A percentile compares a stretch with the other conserved stretches of the same genome.
Conservation (phyloP, 2,888 invertebrate species). For the Therioaphis trifolii region DNA sequence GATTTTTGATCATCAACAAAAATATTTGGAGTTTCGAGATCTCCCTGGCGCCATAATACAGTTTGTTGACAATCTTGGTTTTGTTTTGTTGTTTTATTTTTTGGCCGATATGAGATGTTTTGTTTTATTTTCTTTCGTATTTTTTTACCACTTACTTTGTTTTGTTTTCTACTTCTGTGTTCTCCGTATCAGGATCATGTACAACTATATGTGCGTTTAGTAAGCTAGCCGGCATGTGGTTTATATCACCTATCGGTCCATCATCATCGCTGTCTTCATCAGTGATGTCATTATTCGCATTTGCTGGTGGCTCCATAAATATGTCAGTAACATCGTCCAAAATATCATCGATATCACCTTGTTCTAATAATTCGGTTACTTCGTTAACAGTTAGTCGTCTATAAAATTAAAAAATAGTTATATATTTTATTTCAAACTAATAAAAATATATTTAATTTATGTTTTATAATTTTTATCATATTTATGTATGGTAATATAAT, state of each 20-base stretch:
- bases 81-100: slow-evolving; percentile 1
- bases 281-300: not conserved
- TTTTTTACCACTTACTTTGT: slow-evolving; percentile 11
- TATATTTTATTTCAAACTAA: not conserved
- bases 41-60: slow-evolving; percentile 28
- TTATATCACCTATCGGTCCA: not conserved
- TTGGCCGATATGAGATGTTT: not conserved
- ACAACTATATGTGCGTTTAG: slow-evolving; percentile 8
- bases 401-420: slow-evolving; percentile 1
- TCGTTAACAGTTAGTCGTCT: slow-evolving; percentile 16
- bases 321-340: not conserved
- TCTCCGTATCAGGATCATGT: not conserved
- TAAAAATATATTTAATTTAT: slow-evolving; percentile 3
- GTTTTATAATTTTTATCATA: not conserved
- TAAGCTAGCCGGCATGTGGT: no score
- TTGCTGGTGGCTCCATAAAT: slow-evolving; percentile 21
- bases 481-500: not conserved
- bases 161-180: not conserved
- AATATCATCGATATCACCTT: slow-evolving; percentile 22
- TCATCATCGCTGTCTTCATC: slow-evolving; percentile 20
- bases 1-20: slow-evolving; percentile 22
- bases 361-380: not conserved
- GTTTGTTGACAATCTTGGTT: slow-evolving; percentile 21
- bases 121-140: not conserved
- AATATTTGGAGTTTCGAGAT: slow-evolving; percentile 30